Evolutionary conservation across 2,113 vertebrate genomes (phyloP).

Genomic region (Leptocoma aspasia): DNA sequence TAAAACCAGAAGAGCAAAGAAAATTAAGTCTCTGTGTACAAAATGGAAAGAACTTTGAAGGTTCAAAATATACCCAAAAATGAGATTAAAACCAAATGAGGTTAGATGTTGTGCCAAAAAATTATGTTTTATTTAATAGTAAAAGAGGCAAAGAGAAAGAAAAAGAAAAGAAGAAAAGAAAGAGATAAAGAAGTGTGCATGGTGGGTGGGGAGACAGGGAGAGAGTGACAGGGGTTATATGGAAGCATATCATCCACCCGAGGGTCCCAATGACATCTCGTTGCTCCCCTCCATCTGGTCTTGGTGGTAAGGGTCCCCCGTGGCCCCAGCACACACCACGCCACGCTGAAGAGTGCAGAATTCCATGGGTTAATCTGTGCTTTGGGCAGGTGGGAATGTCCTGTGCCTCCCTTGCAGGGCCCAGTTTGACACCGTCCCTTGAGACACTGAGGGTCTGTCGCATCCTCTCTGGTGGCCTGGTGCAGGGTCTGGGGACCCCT

Average conservation of each 20-base stretch:
- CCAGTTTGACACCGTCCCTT: background rate
- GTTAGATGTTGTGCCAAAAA: background rate
- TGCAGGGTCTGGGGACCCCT: background rate
- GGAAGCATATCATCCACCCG: background rate
- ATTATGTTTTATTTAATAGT: background rate
- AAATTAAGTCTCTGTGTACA: background rate
- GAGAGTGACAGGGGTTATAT: too few relatives aligned
- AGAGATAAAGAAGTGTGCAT: background rate
- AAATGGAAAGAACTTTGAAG: background rate
- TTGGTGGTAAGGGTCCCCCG: background rate
- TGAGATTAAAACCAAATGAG: background rate
- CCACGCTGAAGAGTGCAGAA: background rate
- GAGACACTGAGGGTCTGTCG: background rate
- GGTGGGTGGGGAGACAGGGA: background rate
- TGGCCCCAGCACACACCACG: background rate
- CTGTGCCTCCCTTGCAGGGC: background rate
- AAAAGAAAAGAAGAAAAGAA: background rate
- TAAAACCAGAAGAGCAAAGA: background rate
- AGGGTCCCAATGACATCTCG: background rate
- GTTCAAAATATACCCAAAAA: background rate
- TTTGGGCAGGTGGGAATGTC: background rate
- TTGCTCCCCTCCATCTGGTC: background rate
- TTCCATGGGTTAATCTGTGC: background rate
- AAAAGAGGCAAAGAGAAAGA: background rate
- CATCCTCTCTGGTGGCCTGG: background rate